These are phyloP conservation scores for Tricholaema leucomelas DNA, from an alignment of 2,113 vertebrate species.

Conservation along the genomic window DNA sequence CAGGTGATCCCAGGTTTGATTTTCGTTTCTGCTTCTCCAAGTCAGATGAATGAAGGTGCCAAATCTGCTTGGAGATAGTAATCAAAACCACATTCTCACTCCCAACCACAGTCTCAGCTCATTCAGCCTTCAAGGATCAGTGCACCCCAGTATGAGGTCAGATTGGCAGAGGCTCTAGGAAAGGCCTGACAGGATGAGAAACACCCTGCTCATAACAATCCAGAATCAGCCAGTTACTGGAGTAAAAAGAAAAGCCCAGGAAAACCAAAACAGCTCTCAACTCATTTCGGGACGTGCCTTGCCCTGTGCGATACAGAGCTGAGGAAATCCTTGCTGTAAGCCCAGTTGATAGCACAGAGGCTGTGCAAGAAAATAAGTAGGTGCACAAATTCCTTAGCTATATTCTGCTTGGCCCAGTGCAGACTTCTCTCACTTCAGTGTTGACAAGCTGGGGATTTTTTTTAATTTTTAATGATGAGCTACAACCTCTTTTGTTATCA, in stretches of 20 bases:
- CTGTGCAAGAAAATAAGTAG: constrained; percentile 15
- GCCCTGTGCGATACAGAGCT: background rate
- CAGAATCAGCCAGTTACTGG: background rate
- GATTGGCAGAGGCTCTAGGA: constrained; percentile 30
- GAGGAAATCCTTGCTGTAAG: constrained; percentile 17
- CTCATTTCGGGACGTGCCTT: background rate
- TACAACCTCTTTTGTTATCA: constrained; percentile 38
- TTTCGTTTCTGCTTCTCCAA: background rate
- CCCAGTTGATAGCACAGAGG: background rate
- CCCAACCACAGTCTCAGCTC: background rate
- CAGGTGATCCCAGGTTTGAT: constrained; percentile 1
- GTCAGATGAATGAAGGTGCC: background rate
- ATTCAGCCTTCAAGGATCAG: background rate
- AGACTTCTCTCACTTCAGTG: constrained; percentile 1
- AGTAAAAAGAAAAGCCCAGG: background rate
- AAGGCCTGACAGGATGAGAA: constrained; percentile 30
- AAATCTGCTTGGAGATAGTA: background rate
- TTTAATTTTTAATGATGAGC: constrained; percentile 43
- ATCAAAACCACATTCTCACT: background rate
- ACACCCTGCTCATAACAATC: constrained; percentile 20
- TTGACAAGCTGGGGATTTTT: constrained; percentile 34
- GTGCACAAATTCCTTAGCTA: background rate
- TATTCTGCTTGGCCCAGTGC: background rate
- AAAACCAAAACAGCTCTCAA: background rate
- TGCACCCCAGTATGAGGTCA: background rate